phyloP scores from a whole-genome alignment of 2,797 vertebrate genomes.

The Cheirogaleus major region DNA sequence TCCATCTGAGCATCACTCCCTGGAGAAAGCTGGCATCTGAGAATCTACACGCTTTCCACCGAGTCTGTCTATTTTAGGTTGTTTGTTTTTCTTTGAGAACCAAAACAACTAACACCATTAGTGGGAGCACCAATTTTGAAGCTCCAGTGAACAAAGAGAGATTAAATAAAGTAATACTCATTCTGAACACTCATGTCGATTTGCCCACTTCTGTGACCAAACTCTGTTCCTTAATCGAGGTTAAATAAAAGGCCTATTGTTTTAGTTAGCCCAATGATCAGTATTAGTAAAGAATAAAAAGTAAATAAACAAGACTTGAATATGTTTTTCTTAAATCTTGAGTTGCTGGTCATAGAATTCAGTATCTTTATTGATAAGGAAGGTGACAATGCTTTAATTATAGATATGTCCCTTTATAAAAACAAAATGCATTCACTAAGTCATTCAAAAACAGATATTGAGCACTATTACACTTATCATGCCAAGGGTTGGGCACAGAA shows the following conservation, averaged over 20 bases:
- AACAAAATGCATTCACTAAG: background rate
- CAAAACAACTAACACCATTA: slow-evolving; percentile 21
- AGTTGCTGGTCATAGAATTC: background rate
- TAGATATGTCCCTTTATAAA: background rate
- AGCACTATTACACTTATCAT: background rate
- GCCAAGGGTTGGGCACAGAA: background rate
- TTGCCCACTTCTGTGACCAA: background rate
- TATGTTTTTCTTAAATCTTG: background rate
- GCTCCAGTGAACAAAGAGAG: background rate
- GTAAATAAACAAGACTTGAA: background rate
- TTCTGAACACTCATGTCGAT: background rate
- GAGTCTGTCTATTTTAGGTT: background rate
- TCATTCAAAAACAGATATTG: background rate
- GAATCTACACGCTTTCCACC: background rate
- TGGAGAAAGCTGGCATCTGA: background rate
- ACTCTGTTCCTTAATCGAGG: background rate
- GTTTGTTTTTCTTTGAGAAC: slow-evolving; percentile 38
- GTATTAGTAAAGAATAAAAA: background rate
- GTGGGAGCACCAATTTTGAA: background rate
- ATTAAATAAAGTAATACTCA: background rate
- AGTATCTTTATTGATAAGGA: background rate
- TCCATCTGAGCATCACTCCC: background rate
- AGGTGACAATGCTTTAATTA: background rate
- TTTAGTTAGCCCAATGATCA: background rate
- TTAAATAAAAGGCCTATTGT: background rate